Evolutionary conservation across 2,797 vertebrate genomes (phyloP).

Genomic region (Propithecus deckenii): DNA sequence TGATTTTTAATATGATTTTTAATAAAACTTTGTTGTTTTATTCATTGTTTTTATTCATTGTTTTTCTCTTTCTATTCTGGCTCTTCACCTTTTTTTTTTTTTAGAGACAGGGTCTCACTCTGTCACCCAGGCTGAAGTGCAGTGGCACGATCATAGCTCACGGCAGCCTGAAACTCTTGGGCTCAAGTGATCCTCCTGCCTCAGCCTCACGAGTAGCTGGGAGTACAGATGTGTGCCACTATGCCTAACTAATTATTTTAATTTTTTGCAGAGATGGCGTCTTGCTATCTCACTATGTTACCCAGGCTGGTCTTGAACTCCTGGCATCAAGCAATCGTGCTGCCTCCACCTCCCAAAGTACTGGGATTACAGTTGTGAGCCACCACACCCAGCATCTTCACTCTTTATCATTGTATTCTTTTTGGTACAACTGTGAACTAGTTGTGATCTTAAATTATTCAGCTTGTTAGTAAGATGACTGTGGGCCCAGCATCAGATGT

Average conservation of each 20-base stretch:
- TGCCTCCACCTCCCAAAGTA: background rate
- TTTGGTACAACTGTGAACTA: background rate
- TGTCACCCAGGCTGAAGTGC: background rate
- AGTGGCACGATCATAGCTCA: background rate
- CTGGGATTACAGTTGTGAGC: background rate
- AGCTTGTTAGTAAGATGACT: background rate
- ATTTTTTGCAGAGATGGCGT: background rate
- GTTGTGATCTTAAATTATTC: background rate
- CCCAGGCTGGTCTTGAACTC: background rate
- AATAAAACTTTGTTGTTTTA: background rate
- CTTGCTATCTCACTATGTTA: background rate
- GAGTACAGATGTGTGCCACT: background rate
- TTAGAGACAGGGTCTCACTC: background rate
- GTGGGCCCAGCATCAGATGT: background rate
- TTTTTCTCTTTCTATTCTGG: background rate
- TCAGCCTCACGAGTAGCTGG: background rate
- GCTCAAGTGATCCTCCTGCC: background rate
- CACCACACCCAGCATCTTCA: background rate
- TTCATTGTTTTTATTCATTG: background rate
- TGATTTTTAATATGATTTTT: conserved; percentile 4
- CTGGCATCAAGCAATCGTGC: background rate
- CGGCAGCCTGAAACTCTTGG: background rate
- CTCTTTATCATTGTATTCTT: background rate
- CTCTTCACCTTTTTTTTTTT: background rate
- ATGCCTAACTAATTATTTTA: background rate